Conservation (phyloP, 2,888 invertebrate species). For the Drosophila antonietae region DNA sequence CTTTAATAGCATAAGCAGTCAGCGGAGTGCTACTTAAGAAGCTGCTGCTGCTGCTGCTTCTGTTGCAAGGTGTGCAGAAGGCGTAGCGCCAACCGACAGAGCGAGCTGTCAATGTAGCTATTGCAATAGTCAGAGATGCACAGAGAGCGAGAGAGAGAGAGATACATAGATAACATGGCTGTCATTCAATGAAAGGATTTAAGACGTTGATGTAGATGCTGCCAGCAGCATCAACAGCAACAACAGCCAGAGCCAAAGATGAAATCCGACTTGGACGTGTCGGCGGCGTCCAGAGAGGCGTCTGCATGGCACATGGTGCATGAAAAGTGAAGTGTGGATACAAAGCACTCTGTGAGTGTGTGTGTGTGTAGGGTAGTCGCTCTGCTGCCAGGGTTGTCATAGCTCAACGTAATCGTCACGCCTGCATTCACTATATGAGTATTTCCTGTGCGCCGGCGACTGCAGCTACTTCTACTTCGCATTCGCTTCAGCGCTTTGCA, state of each 20-base stretch:
- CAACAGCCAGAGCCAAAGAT: slow-evolving; percentile 7
- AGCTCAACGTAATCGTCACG: slow-evolving; percentile 15
- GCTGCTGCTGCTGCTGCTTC: slow-evolving; percentile 31
- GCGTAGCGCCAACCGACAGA: background rate
- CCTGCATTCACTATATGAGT: slow-evolving; percentile 33
- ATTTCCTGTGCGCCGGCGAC: slow-evolving; percentile 13
- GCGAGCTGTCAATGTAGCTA: slow-evolving; percentile 5
- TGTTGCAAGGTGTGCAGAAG: slow-evolving; percentile 31
- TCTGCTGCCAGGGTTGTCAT: slow-evolving; percentile 1
- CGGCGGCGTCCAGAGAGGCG: slow-evolving; percentile 4
- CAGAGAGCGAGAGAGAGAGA: slow-evolving; percentile 29
- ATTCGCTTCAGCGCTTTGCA: slow-evolving; percentile 33
- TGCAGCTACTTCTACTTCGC: slow-evolving; percentile 16
- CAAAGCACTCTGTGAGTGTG: slow-evolving; percentile 40
- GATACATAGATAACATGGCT: slow-evolving; percentile 66
- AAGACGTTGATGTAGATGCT: slow-evolving; percentile 52
- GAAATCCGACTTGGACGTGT: slow-evolving; percentile 22
- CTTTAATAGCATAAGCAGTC: slow-evolving; percentile 68
- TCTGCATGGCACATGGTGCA: slow-evolving; percentile 50
- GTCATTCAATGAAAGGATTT: slow-evolving; percentile 74
- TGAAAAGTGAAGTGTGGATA: slow-evolving; percentile 69
- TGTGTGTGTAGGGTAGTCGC: background rate
- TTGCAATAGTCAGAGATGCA: slow-evolving; percentile 1
- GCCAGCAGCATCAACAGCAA: slow-evolving; percentile 11
- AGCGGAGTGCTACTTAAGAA: slow-evolving; percentile 73